Evolutionary conservation across 2,888 invertebrate species (phyloP).

Genomic region (Agrypnus murinus): DNA sequence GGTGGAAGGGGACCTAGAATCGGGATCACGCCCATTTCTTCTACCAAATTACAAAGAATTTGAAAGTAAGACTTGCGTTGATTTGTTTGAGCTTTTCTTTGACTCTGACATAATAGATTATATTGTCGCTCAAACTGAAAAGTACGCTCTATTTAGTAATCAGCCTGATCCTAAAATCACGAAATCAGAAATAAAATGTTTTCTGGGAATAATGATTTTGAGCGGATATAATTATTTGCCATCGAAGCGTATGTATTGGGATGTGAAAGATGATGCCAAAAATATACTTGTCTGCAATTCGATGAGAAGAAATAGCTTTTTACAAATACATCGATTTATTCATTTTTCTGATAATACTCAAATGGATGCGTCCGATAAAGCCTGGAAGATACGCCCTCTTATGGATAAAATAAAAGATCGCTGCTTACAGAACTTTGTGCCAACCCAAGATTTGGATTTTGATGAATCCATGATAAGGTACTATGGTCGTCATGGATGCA

Average conservation of each 20-base stretch:
- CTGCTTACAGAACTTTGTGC: conserved; percentile 7
- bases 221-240: conserved; percentile 52
- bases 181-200: conserved; percentile 51
- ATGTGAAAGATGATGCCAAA: conserved; percentile 39
- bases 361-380: conserved; percentile 45
- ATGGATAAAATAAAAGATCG: conserved; percentile 38
- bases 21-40: no score
- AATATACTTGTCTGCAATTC: conserved; percentile 48
- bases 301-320: conserved; percentile 53
- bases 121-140: conserved; percentile 24
- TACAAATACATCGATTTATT: conserved; percentile 46
- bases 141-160: conserved; percentile 35
- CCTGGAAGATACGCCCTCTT: conserved; percentile 49
- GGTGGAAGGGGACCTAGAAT: no score
- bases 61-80: no score
- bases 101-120: no score
- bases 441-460: conserved; percentile 4
- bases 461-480: no score
- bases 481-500: no score
- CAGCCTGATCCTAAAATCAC: no score
- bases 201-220: conserved; percentile 52
- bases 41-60: no score
- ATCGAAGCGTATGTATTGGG: conserved; percentile 50
- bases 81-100: no score
- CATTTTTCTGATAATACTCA: conserved; percentile 50